phyloP scores from a whole-genome alignment of 2,113 vertebrate genomes.

The Steatornis caripensis region DNA sequence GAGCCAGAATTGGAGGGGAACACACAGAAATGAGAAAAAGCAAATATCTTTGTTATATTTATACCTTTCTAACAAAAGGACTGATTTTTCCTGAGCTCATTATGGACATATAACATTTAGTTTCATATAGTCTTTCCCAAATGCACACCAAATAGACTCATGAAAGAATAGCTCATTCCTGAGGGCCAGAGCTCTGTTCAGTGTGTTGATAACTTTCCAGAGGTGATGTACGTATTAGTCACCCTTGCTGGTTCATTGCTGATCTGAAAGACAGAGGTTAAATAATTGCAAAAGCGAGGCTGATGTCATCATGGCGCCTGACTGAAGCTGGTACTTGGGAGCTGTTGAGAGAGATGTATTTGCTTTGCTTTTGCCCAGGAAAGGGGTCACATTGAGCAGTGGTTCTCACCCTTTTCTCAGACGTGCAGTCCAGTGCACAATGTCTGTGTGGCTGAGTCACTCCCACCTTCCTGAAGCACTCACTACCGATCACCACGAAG shows the following conservation, averaged over 20 bases:
- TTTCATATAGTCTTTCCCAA: neutral
- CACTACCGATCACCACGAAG: accelerated
- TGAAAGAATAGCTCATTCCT: neutral
- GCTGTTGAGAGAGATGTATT: neutral
- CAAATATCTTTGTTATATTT: neutral
- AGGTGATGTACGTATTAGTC: conserved; percentile 35
- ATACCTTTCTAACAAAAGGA: neutral
- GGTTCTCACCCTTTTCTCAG: neutral
- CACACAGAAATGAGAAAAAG: neutral
- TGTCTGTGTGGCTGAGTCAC: neutral
- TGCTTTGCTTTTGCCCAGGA: neutral
- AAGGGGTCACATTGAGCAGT: neutral
- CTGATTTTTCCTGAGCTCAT: neutral
- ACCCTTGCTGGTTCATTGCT: conserved; percentile 33
- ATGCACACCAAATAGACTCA: neutral
- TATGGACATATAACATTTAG: accelerated
- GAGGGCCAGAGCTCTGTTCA: neutral
- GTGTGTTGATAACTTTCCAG: neutral
- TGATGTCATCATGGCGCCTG: conserved; percentile 44
- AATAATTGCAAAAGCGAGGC: conserved; percentile 29
- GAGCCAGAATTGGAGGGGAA: neutral
- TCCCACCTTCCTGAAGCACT: neutral
- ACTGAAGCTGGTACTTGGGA: neutral
- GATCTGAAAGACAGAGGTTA: conserved; percentile 49
- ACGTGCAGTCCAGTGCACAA: neutral